These are phyloP conservation scores for Gymnogyps californianus DNA, from an alignment of 2,113 vertebrate species.

Conservation along the genomic window DNA sequence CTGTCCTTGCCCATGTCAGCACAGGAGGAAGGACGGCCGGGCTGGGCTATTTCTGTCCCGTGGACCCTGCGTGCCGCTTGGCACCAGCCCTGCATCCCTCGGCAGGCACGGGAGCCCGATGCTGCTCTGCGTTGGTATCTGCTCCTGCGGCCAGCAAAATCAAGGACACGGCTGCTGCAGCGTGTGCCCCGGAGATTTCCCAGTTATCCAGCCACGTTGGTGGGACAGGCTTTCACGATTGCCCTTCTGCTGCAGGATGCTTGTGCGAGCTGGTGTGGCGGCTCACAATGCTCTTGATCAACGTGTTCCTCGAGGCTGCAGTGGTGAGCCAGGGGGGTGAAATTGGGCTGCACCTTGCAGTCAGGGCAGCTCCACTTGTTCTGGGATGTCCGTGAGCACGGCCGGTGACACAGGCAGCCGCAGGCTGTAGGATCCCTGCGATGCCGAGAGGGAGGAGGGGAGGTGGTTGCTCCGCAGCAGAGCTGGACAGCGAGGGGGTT, in stretches of 20 bases:
- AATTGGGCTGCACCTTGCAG: neutral
- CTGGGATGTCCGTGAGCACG: neutral
- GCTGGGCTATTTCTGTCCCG: neutral
- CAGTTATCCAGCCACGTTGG: rapidly evolving
- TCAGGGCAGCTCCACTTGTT: neutral
- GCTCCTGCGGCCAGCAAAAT: neutral
- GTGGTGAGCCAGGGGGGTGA: neutral
- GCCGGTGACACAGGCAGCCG: neutral
- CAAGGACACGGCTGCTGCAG: neutral
- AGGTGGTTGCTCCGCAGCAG: neutral
- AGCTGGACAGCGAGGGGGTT: rapidly evolving
- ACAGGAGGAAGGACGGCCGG: neutral
- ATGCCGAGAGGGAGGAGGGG: neutral
- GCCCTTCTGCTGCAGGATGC: rapidly evolving
- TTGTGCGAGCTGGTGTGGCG: rapidly evolving
- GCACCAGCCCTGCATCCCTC: neutral
- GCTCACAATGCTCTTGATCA: neutral
- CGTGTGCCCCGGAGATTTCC: neutral
- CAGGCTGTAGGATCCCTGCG: neutral
- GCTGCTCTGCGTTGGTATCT: neutral
- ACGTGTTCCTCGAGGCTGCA: rapidly evolving
- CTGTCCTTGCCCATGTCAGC: rapidly evolving
- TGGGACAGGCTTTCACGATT: neutral
- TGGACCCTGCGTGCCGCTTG: neutral
- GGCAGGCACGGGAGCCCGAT: neutral